Evolutionary conservation across 2,888 invertebrate genomes (phyloP), one percentile per base, ranked within the genome.

Genomic region (Synanthedon andrenaeformis): DNA sequence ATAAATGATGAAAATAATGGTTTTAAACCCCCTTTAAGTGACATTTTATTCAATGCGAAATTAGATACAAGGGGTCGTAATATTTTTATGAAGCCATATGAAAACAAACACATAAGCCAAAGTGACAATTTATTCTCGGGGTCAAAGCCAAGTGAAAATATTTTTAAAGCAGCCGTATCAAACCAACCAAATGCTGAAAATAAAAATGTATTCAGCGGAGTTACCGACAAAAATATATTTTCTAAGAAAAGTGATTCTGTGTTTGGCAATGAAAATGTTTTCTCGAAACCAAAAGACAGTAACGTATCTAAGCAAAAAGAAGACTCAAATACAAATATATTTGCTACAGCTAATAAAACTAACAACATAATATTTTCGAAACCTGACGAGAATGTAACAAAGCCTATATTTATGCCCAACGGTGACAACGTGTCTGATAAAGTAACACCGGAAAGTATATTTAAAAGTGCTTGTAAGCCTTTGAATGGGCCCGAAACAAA

Each of bases 371-470:
- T 70, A 50, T 74, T 76, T 63, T 53, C 60, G 23, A 70, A 72
- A 55, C 55, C 66, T 28, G 49, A 53, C 48, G 52, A 35, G 42
- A 51, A 53, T 54, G 59, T 61, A 52, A 50, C 57, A 41, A 69
- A 64, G 51, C 59, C 66, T 23, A 54, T 71, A 52, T 73, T 72
- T 58, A 53, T 59, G 3, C 41, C 67, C 3, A 80, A 82, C 57
- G 76, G 76, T 51, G 62, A 68, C 28, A 49, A 11, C 42, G 6
- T 64, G 49, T 56, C 65, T 42, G 61, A 55, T 49, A 69, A 67
- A 42, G 54, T 77, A 50, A 80, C 83, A 8, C 82, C 86, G 8
- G 74, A 79, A 10, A 80, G 67, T 56, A 67, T 86, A 55, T 87
- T 85, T 56, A 86, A 86, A 69, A 80, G 69, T 57, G 81, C 77